These are phyloP conservation scores for Phoxinus dragarum DNA, from an alignment of 2,797 vertebrate genomes.

Conservation along the genomic window DNA sequence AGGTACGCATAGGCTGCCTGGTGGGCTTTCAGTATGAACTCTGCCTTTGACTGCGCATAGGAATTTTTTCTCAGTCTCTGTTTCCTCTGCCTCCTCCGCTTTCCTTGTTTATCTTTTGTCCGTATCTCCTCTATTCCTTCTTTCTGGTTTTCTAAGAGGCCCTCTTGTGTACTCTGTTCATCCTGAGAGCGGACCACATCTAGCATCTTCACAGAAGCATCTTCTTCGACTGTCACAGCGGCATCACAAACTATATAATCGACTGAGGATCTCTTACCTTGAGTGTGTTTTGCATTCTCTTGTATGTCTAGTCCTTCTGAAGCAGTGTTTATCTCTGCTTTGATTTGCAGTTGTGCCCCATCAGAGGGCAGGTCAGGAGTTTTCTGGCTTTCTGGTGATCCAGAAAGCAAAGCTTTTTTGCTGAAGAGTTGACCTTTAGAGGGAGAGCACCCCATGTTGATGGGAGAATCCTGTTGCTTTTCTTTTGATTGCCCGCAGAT, in stretches of 20 bases:
- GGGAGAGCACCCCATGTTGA: conserved; percentile 90
- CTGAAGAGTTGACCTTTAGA: conserved; percentile 82
- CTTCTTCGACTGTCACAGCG: conserved; percentile 12
- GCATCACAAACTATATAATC: conserved; percentile 40
- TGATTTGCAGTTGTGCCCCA: conserved; percentile 59
- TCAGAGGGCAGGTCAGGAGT: background rate
- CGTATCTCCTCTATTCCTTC: conserved; percentile 66
- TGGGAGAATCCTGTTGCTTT: background rate
- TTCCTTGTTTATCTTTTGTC: conserved; percentile 65
- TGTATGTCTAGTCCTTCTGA: conserved; percentile 59
- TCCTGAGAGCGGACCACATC: conserved; percentile 46
- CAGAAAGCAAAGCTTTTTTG: conserved; percentile 68
- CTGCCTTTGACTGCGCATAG: conserved; percentile 75
- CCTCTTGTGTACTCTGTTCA: conserved; percentile 49
- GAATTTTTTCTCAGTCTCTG: conserved; percentile 66
- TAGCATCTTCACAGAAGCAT: conserved; percentile 45
- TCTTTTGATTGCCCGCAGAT: background rate
- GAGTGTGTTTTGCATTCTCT: conserved; percentile 3
- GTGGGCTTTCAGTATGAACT: conserved; percentile 88
- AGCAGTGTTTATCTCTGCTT: conserved; percentile 59
- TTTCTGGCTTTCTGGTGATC: conserved; percentile 24
- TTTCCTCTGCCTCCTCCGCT: conserved; percentile 66
- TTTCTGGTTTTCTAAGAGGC: conserved; percentile 54
- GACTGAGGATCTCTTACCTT: conserved; percentile 21
- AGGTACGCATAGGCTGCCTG: conserved; percentile 85